phyloP scores from a whole-genome alignment of 2,113 vertebrate species.

The Hoplias malabaricus region DNA sequence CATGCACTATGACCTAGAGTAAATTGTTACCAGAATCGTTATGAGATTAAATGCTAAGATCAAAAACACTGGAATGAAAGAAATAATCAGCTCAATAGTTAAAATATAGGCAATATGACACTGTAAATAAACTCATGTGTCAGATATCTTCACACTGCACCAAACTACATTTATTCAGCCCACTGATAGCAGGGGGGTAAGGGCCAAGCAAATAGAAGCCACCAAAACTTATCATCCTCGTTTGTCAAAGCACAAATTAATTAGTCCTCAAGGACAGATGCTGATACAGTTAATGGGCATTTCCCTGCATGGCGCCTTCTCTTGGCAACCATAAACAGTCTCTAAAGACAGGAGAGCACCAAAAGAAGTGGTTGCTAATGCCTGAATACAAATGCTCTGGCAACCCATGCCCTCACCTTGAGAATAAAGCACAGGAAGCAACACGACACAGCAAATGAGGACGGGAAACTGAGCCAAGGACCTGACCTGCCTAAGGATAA shows the following conservation, averaged over 20 bases:
- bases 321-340: conserved; percentile 72
- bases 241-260: conserved; percentile 30
- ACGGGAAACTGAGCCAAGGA: not conserved
- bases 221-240: conserved; percentile 7
- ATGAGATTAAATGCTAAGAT: not conserved
- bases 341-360: conserved; percentile 29
- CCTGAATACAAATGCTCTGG: conserved; percentile 3
- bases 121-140: not conserved
- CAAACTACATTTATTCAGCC: conserved; percentile 9
- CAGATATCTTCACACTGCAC: not conserved
- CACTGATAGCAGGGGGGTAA: not conserved
- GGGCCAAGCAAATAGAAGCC: conserved; percentile 33
- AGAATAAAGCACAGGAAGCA: conserved; percentile 23
- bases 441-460: conserved; percentile 1
- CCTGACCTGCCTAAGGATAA: not conserved
- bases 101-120: not conserved
- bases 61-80: not conserved
- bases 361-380: conserved; percentile 15
- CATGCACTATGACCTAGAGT: no score
- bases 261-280: conserved; percentile 35
- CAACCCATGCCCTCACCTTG: not conserved
- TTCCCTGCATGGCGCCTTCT: conserved; percentile 36
- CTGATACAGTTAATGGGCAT: conserved; percentile 9
- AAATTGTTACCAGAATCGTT: no score
- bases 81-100: not conserved